phyloP scores from a whole-genome alignment of 2,888 invertebrate genomes.

The Patella caerulea region DNA sequence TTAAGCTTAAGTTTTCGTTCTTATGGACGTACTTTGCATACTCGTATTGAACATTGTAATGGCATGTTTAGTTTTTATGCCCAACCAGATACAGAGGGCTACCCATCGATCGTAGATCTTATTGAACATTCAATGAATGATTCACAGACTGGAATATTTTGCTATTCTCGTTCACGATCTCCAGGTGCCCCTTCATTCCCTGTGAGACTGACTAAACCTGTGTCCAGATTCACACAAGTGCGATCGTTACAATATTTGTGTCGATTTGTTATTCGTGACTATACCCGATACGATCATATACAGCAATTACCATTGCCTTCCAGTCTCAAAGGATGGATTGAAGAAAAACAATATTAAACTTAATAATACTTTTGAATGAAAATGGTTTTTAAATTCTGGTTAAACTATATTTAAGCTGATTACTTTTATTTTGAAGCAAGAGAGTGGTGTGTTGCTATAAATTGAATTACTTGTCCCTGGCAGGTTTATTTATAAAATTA shows the following conservation, averaged over 20 bases:
- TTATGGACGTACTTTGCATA: constrained; percentile 80
- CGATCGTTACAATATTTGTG: constrained; percentile 82
- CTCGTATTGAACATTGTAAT: constrained; percentile 81
- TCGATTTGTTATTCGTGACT: constrained; percentile 81
- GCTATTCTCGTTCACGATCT: constrained; percentile 80
- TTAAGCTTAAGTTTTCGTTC: constrained; percentile 82
- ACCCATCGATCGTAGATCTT: constrained; percentile 78
- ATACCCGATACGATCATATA: constrained; percentile 80
- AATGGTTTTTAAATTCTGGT: too few species aligned
- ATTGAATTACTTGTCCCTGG: too few species aligned
- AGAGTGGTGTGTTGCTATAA: too few species aligned
- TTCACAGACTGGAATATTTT: constrained; percentile 81
- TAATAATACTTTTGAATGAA: not conserved
- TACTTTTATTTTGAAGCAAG: too few species aligned
- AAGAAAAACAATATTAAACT: constrained; percentile 69
- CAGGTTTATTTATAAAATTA: too few species aligned
- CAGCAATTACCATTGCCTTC: constrained; percentile 80
- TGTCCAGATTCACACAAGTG: constrained; percentile 81
- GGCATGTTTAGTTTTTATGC: constrained; percentile 75
- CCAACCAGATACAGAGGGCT: constrained; percentile 70
- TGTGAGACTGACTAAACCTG: constrained; percentile 81
- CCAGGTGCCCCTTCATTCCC: constrained; percentile 81
- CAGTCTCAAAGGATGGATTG: constrained; percentile 70
- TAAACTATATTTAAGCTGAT: too few species aligned
- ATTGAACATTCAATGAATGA: constrained; percentile 82